phyloP scores from a whole-genome alignment of 1,140 invertebrate genomes.

The Samia ricini region DNA sequence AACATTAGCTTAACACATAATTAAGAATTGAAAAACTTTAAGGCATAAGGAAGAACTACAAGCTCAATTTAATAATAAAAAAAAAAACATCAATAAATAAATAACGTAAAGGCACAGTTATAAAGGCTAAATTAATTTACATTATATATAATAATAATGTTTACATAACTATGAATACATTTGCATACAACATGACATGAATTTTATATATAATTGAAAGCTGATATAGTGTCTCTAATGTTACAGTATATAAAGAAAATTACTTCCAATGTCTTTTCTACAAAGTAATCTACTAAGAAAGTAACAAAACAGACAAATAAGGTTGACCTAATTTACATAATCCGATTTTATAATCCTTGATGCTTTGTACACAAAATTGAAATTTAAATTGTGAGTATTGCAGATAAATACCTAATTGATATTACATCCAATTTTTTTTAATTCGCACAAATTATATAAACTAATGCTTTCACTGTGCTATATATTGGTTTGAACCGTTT shows the following conservation, averaged over 20 bases:
- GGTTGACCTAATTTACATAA: neutral
- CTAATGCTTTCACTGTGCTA: no score
- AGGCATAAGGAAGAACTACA: conserved; percentile 25
- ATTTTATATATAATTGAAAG: neutral
- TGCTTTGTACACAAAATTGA: neutral
- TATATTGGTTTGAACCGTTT: no score
- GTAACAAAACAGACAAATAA: neutral
- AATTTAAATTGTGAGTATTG: no score
- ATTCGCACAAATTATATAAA: no score
- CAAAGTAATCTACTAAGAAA: neutral
- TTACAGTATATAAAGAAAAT: neutral
- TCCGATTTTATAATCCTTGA: neutral
- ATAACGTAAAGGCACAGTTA: conserved; percentile 37
- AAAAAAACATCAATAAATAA: conserved; percentile 66
- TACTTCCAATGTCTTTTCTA: neutral
- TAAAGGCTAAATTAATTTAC: conserved; percentile 31
- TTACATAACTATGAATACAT: neutral
- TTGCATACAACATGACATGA: neutral
- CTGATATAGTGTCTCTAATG: neutral
- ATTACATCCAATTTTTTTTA: no score
- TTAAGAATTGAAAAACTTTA: neutral
- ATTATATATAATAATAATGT: conserved; percentile 1
- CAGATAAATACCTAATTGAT: no score
- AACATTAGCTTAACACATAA: conserved; percentile 9
- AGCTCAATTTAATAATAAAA: conserved; percentile 42